phyloP scores from a whole-genome alignment of 1,140 invertebrate species.

The Drosophila cardini region DNA sequence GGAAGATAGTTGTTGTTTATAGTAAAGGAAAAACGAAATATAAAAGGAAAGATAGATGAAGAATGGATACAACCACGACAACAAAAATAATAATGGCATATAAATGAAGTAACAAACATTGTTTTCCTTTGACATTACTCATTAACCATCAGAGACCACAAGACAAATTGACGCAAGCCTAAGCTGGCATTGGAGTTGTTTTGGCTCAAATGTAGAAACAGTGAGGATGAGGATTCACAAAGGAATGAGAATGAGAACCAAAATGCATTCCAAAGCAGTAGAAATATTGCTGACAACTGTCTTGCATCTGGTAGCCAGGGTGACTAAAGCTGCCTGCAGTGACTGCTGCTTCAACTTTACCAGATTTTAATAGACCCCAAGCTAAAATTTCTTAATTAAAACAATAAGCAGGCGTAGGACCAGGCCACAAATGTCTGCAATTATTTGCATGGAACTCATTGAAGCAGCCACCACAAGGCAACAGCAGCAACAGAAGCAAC shows the following conservation, averaged over 20 bases:
- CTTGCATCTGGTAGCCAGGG: conserved; percentile 33
- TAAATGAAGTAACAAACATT: conserved; percentile 83
- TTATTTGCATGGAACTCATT: conserved; percentile 69
- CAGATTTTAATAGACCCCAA: conserved; percentile 71
- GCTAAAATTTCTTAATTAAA: conserved; percentile 81
- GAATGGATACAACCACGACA: conserved; percentile 59
- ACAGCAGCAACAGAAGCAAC: neutral
- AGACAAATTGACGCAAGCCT: conserved; percentile 34
- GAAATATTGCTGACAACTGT: conserved; percentile 40
- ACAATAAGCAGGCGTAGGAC: conserved; percentile 64
- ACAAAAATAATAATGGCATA: conserved; percentile 81
- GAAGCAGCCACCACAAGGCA: conserved; percentile 8
- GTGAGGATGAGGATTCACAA: neutral
- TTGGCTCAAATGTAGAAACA: neutral
- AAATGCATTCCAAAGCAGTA: conserved; percentile 13
- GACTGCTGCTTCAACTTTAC: conserved; percentile 29
- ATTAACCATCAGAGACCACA: conserved; percentile 70
- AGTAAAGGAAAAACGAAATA: conserved; percentile 32
- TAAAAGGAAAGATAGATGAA: conserved; percentile 10
- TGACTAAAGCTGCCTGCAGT: conserved; percentile 32
- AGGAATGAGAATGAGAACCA: too few species aligned
- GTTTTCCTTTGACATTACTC: conserved; percentile 82
- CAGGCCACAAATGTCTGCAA: conserved; percentile 71
- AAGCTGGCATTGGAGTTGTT: conserved; percentile 14
- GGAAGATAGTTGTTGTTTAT: conserved; percentile 41